A percentile compares a stretch with the other conserved stretches of the same genome.
Evolutionary conservation across 2,797 vertebrate genomes (phyloP).

Genomic region (Chrysocyon brachyurus): DNA sequence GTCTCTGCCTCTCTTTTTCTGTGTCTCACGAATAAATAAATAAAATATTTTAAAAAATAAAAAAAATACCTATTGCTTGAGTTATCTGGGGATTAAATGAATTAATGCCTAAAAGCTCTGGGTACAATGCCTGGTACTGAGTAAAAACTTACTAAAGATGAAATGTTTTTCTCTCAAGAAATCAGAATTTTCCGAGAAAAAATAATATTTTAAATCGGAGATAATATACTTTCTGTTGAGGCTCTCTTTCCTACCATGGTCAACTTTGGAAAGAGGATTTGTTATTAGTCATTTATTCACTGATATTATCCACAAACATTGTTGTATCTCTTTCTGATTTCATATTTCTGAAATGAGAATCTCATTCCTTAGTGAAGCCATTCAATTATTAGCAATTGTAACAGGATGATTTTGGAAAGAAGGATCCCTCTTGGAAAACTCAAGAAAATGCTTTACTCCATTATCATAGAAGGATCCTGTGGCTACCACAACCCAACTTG

Average conservation of each 20-base stretch:
- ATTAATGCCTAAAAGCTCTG: neutral
- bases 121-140: neutral
- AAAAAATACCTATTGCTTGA: neutral
- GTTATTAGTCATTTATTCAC: neutral
- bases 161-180: neutral
- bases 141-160: neutral
- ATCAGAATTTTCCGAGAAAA: neutral
- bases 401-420: neutral
- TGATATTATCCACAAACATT: neutral
- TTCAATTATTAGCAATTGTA: neutral
- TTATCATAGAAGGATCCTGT: neutral
- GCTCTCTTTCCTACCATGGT: neutral
- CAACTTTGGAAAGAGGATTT: neutral
- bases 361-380: neutral
- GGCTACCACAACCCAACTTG: neutral
- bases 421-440: neutral
- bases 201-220: conserved; percentile 1
- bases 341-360: conserved; percentile 23
- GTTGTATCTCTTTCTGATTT: neutral
- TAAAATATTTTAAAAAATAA: too few species aligned
- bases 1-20: too few species aligned
- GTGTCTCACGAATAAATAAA: too few species aligned
- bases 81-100: neutral
- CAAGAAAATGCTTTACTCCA: neutral
- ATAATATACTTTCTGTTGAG: neutral